Evolutionary conservation across 2,888 invertebrate species (phyloP).

Genomic region (Cerastis rubricosa): DNA sequence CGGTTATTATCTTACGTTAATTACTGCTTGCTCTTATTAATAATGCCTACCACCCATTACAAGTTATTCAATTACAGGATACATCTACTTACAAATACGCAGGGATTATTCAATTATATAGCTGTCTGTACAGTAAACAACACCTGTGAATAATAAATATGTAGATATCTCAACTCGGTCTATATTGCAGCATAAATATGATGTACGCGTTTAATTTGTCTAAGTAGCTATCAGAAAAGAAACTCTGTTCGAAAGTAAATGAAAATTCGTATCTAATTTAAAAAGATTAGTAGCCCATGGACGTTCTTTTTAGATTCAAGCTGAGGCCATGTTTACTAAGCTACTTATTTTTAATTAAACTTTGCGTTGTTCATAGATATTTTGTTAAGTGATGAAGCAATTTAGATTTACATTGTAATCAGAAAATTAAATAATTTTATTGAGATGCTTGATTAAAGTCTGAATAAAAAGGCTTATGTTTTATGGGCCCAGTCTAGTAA

Average conservation of each 20-base stretch:
- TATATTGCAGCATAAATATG: conserved; percentile 52
- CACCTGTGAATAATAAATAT: conserved; percentile 50
- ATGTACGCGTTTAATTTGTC: conserved; percentile 53
- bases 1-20: conserved; percentile 41
- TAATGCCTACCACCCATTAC: conserved; percentile 15
- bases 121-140: conserved; percentile 25
- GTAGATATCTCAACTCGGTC: conserved; percentile 43
- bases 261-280: conserved; percentile 65
- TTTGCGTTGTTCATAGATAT: conserved; percentile 33
- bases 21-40: conserved; percentile 31
- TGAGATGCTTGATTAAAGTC: not conserved
- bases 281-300: conserved; percentile 65
- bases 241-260: conserved; percentile 57
- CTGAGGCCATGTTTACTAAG: conserved; percentile 57
- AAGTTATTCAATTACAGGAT: conserved; percentile 21
- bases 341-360: conserved; percentile 67
- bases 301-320: conserved; percentile 64
- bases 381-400: conserved; percentile 18
- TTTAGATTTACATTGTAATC: conserved; percentile 2
- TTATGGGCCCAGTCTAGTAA: not conserved
- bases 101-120: conserved; percentile 34
- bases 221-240: conserved; percentile 54
- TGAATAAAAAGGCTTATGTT: conserved; percentile 1
- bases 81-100: conserved; percentile 14
- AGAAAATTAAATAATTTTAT: conserved; percentile 1